Base-by-base conservation (phyloP, 2,113 vertebrate genomes). In the Heliornis fulica region DNA sequence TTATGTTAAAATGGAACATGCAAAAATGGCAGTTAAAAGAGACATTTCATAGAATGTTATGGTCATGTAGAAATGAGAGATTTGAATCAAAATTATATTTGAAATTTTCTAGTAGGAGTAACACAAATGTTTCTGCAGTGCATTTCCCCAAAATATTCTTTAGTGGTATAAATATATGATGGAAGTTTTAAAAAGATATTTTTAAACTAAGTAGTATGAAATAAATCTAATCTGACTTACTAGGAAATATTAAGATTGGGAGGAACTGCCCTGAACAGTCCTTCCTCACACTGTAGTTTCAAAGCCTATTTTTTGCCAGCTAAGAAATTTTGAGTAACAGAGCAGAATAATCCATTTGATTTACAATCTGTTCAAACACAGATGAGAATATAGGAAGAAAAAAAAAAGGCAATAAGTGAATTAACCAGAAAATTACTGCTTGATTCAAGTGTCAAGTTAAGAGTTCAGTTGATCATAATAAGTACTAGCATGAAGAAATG, bases 261-360 rank as follows among this genome's bases (percentile, higher is more conserved):
- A 83, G 32, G 17, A 80, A 45, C 50, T 69, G 31, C 53, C 31
- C 63, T 91, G 59, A 70, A 18, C 40, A 71, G 43, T 45, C 57
- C 34, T 89, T 71, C 76, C 20, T 54, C 10, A 66, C 36, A 40
- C 78, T n/a, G 15, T 64, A 40, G 29, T 76, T 93, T 88, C 41
- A 69, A 61, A 11, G 68, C 72, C 9, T 69, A 26, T 11, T 85
- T 91, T 93, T 20, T 95, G 36, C 59, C 50, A 69, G n/a, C 34
- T 72, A 50, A 87, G 53, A 79, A 50, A 53, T 48, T 84, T 64
- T 60, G 68, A 69, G 57, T 72, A 72, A 51, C 31, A 43, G 32
- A 84, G 65, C 51, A 72, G 69, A 91, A 87, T 93, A 89, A 93
- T 91, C 41, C n/a, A 74, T 91, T 74, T 65, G 61, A 82, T 91